phyloP scores from a whole-genome alignment of 2,888 invertebrate species.

The Pseudococcus jackbeardsleyi region DNA sequence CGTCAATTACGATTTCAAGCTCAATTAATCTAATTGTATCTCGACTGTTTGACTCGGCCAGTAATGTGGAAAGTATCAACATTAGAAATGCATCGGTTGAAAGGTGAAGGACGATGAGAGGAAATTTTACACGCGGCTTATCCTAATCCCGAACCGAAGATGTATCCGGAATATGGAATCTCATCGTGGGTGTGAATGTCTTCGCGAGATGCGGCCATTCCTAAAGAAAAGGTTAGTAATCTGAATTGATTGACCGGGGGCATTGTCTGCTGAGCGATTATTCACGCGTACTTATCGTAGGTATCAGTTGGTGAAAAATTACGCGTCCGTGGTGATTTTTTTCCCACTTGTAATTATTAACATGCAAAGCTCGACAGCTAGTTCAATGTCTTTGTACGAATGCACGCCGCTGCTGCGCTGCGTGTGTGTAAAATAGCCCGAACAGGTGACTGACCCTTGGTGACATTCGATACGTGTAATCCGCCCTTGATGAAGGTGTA shows the following conservation, averaged over 20 bases:
- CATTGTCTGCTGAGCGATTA: slow-evolving; percentile 23
- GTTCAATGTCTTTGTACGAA: slow-evolving; percentile 52
- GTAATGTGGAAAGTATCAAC: neutral
- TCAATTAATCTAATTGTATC: slow-evolving; percentile 49
- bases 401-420: neutral
- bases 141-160: neutral
- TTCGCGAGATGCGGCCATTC: neutral
- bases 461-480: slow-evolving; percentile 7
- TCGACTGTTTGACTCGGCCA: neutral
- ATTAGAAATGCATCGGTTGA: neutral
- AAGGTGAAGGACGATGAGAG: neutral
- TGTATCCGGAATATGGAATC: neutral
- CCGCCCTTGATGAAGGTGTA: slow-evolving; percentile 28
- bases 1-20: slow-evolving; percentile 40
- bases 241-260: slow-evolving; percentile 7
- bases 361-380: slow-evolving; percentile 51
- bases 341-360: slow-evolving; percentile 31
- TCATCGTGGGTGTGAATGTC: neutral
- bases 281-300: slow-evolving; percentile 16
- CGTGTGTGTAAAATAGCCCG: slow-evolving; percentile 27
- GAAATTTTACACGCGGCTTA: neutral
- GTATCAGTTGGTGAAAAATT: slow-evolving; percentile 27
- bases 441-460: slow-evolving; percentile 41
- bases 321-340: neutral
- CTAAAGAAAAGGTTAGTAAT: slow-evolving; percentile 16